Base-by-base conservation (phyloP, 2,888 invertebrate genomes). In the Drosophila fulvimacula region DNA sequence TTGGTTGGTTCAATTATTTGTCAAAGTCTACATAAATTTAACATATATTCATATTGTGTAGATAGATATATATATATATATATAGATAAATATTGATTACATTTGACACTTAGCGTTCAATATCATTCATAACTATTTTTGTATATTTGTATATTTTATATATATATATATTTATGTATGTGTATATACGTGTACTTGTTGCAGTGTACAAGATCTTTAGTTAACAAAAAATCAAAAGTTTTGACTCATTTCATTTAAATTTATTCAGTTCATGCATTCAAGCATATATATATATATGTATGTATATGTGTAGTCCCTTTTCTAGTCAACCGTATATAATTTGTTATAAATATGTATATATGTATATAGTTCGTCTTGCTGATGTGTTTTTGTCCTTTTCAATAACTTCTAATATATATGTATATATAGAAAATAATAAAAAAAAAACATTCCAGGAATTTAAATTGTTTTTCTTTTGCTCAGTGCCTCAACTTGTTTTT, bases 191-290 rank as follows among this genome's bases (percentile, higher is more conserved):
- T 58, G 34, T 61, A 69, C 51, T 19, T 42, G 52, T 61, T 38
- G 38, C 34, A 55, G 52, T 71, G 66, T 71, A 64, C 64, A 83
- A 74, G 74, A 67, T 81, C 69, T 78, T 77, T 72, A 75, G 76
- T 75, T 79, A 48, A 72, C 72, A 71, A 75, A 48, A 79, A 78
- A 79, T 79, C 80, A 72, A 73, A 72, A 55, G 62, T 76, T 72
- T 75, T 78, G 80, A 79, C 76, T 78, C 76, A 73, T 65, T 73
- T 71, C 56, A 57, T 74, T 82, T 79, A 88, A 83, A 87, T 85
- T 84, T 84, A 84, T 86, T 84, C 83, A 84, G 83, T 84, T 88
- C 83, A 82, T 84, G 83, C 88, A 59, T 53, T 77, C 65, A 59
- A 72, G 82, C 88, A 82, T 85, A 76, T 78, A 51, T 76, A 51